Evolutionary conservation across 2,888 invertebrate species (phyloP).

Genomic region (Cheilosia vernalis): DNA sequence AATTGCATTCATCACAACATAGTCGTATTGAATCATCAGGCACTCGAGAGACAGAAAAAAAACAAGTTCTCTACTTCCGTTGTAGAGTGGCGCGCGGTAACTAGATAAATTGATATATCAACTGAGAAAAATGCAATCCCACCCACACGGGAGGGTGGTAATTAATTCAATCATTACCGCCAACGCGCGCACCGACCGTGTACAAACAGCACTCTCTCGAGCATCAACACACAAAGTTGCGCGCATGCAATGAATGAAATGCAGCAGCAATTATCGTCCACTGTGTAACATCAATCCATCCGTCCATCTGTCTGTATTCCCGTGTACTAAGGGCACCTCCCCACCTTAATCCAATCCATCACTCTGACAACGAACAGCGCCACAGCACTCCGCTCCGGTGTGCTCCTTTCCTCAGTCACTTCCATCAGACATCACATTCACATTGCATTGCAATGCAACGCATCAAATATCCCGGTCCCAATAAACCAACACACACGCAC

Average conservation of each 20-base stretch:
- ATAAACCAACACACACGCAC: constrained; percentile 49
- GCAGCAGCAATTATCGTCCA: constrained; percentile 72
- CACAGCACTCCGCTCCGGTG: constrained; percentile 8
- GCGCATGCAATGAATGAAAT: constrained; percentile 58
- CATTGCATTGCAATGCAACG: constrained; percentile 52
- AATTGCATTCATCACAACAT: constrained; percentile 68
- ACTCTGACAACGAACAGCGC: constrained; percentile 43
- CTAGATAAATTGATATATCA: constrained; percentile 69
- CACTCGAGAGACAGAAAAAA: constrained; percentile 9
- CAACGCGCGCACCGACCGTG: constrained; percentile 64
- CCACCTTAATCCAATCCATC: constrained; percentile 68
- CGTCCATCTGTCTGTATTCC: constrained; percentile 43
- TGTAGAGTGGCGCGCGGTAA: constrained; percentile 40
- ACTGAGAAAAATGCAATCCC: constrained; percentile 56
- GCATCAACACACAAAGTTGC: constrained; percentile 60
- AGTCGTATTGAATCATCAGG: constrained; percentile 47
- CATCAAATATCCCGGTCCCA: constrained; percentile 59
- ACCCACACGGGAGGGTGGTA: constrained; percentile 57
- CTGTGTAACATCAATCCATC: constrained; percentile 70
- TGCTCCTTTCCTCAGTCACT: constrained; percentile 48
- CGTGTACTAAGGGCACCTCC: constrained; percentile 45
- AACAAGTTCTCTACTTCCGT: constrained; percentile 51
- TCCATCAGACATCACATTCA: constrained; percentile 49
- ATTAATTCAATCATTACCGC: constrained; percentile 75
- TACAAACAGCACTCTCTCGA: constrained; percentile 49